Base-by-base conservation (phyloP, 1,140 invertebrate genomes). In the Aporrectodea caliginosa region DNA sequence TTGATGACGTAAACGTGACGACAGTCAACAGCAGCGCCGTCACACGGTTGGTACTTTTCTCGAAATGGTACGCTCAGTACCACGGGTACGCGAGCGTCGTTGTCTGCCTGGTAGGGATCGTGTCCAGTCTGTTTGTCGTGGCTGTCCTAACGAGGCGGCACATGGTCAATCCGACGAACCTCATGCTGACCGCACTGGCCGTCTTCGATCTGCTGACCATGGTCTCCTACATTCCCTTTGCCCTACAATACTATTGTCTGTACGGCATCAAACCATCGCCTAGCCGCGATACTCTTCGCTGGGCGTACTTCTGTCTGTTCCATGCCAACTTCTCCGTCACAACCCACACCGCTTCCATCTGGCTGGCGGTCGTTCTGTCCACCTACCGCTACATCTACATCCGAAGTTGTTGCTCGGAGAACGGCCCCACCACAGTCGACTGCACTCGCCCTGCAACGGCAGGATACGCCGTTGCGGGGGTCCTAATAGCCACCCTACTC, bases 311-410 rank as follows among this genome's bases (percentile, higher is more conserved):
- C 79, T 79, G 86, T 22, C 79, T 87, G 1, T 84, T 88, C 78
- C 83, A 86, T 73, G 81, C 85, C 32, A 85, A 95, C 82, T 96
- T 96, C 85, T 88, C 90, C 0, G 87, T 89, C 91, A 93, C 95
- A 0, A 90, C 93, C 84, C 96, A 98, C 86, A 97, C 95, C 0
- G 94, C 97, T 69, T 95, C 95, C 0, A 97, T 96, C 77, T 96
- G 94, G 91, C 86, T 98, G 78, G 96, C 95, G 0, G 93, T 98
- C 0, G 94, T 94, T 0, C 86, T 98, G 69, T 95, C 96, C 0
- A 92, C 97, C 1, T 97, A 96, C 92, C 89, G 96, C 1, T 98
- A 95, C 85, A 92, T 96, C 22, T 94, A 94, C 0, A 93, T 97
- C 0, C 84, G 89, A 83, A 85, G 89, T 85, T n/a, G n/a, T n/a